Base-by-base conservation (phyloP, 2,888 invertebrate species). In the Tipula unca region DNA sequence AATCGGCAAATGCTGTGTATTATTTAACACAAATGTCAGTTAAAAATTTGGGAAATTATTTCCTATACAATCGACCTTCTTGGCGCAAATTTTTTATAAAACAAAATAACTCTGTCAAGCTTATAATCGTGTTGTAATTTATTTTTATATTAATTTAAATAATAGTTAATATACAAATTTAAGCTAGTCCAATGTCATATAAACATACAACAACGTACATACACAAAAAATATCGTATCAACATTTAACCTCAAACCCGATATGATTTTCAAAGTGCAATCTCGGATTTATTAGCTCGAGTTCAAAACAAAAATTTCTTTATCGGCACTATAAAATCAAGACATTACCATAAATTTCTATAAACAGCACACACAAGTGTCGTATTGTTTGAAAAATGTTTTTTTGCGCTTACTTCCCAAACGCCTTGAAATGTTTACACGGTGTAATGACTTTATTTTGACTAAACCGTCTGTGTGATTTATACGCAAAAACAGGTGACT, bases 391-490 rank as follows among this genome's bases (percentile, higher is more conserved):
- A 32, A 32, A 6, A 54, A 54, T 17, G 4, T 8, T 69, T 20
- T 69, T 69, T 69, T 69, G 69, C 69, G 20, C 10, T 69, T 69
- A 69, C 69, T 69, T 69, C 69, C 69, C 69, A 69, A 69, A 25
- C 69, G 69, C 69, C 69, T 69, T 69, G 69, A 69, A 25, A 25
- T 25, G 25, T 25, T 20, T 20, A 25, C 69, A 25, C 13, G 69
- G 69, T 69, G 69, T 69, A 69, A 69, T 69, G 69, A 69, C 69
- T 17, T 69, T 69, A 69, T 69, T 69, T 69, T 69, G 69, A 69
- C 25, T 69, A 69, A 25, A 69, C 3, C 25, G 20, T 54, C 17
- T 25, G 25, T 8, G 1, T 25, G 25, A 69, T 69, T 69, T 69
- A 69, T 69, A 69, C 10, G 69, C 69, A 10, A 69, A 25, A 69